Conservation (phyloP, 2,888 invertebrate genomes). For the Philaethria dido region DNA sequence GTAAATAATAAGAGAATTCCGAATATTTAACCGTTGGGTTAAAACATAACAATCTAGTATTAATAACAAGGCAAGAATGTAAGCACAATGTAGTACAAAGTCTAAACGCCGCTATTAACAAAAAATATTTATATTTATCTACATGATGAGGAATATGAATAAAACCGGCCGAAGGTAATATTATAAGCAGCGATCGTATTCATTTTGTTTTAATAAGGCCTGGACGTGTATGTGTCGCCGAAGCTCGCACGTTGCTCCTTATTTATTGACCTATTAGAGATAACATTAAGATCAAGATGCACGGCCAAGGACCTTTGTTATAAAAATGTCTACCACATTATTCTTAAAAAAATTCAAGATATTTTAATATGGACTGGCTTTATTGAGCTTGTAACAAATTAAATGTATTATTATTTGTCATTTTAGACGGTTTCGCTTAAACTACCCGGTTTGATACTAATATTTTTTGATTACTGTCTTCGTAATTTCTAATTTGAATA, state of each 20-base stretch:
- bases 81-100: conserved; percentile 23
- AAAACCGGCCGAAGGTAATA: conserved; percentile 60
- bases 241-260: conserved; percentile 81
- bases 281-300: conserved; percentile 84
- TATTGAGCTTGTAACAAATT: not conserved
- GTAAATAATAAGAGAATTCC: not conserved
- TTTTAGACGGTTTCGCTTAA: not conserved
- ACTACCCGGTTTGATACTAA: not conserved
- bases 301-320: conserved; percentile 84
- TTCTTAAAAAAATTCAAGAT: conserved; percentile 74
- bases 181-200: conserved; percentile 69
- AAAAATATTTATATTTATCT: conserved; percentile 38
- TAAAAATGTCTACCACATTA: conserved; percentile 83
- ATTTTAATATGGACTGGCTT: conserved; percentile 60
- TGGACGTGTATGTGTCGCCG: conserved; percentile 77
- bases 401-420: not conserved
- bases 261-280: conserved; percentile 85
- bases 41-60: not conserved
- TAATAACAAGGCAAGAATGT: conserved; percentile 11
- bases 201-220: conserved; percentile 78
- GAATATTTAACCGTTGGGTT: not conserved
- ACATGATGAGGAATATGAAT: conserved; percentile 42
- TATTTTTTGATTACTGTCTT: not conserved
- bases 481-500: not conserved
- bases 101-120: conserved; percentile 20